Conservation (phyloP, 2,113 vertebrate genomes). For the Cyprinodon variegatus region DNA sequence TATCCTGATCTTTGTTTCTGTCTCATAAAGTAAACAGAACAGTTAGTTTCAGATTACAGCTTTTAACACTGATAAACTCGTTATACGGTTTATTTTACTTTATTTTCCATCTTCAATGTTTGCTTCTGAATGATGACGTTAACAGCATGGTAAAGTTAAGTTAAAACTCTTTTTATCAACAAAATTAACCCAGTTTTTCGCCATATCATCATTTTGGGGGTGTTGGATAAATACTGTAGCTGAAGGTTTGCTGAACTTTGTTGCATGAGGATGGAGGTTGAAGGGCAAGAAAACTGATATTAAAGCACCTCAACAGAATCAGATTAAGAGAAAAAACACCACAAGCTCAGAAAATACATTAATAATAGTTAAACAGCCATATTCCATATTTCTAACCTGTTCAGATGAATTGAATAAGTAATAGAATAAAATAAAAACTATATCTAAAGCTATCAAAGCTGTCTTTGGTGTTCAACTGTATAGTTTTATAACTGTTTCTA, state of each 20-base stretch:
- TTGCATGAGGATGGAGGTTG: background rate
- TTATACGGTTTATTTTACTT: background rate
- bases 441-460: background rate
- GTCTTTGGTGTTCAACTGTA: background rate
- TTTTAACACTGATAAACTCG: background rate
- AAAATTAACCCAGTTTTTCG: background rate
- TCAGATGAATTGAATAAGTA: background rate
- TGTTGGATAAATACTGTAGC: background rate
- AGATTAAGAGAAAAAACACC: no score
- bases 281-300: no score
- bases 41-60: background rate
- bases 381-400: background rate
- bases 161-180: background rate
- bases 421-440: background rate
- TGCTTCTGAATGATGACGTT: background rate
- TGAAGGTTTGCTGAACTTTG: background rate
- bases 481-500: background rate
- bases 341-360: background rate
- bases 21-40: background rate
- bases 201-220: background rate
- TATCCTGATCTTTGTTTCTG: background rate
- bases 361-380: background rate
- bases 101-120: background rate
- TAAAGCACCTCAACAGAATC: no score
- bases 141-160: background rate